phyloP scores from a whole-genome alignment of 23 tunicate genomes.

The Phallusia fumigata region DNA sequence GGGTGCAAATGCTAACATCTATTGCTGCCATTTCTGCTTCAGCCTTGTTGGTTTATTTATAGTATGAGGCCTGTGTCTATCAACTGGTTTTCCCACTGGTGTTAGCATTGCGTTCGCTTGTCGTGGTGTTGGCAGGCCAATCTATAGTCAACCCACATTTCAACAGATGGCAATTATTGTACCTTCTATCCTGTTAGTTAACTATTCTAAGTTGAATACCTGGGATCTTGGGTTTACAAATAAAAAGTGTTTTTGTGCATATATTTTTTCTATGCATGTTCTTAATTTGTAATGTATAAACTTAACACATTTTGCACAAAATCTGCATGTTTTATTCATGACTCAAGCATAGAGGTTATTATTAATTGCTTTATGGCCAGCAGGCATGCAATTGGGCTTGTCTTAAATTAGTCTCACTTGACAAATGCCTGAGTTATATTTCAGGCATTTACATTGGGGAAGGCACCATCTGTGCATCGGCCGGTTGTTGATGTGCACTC shows the following conservation, averaged over 20 bases:
- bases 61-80: slow-evolving; percentile 11
- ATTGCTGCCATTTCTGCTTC: neutral
- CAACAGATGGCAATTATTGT: slow-evolving; percentile 6
- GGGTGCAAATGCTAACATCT: slow-evolving; percentile 34
- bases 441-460: neutral
- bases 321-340: no score
- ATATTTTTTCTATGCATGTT: no score
- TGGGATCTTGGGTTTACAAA: no score
- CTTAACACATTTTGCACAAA: no score
- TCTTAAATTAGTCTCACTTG: no score
- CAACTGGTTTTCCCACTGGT: slow-evolving; percentile 3
- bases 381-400: no score
- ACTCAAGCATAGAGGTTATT: no score
- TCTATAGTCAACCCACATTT: neutral
- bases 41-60: neutral
- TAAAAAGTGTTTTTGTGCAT: no score
- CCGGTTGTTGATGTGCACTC: neutral
- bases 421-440: no score
- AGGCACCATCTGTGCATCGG: slow-evolving; percentile 4
- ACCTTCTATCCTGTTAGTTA: no score
- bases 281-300: no score
- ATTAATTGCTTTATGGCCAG: no score
- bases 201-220: neutral
- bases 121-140: neutral
- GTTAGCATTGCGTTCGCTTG: neutral